Conservation (phyloP, 2,797 vertebrate species). For the Tenualosa thibaudeaui region DNA sequence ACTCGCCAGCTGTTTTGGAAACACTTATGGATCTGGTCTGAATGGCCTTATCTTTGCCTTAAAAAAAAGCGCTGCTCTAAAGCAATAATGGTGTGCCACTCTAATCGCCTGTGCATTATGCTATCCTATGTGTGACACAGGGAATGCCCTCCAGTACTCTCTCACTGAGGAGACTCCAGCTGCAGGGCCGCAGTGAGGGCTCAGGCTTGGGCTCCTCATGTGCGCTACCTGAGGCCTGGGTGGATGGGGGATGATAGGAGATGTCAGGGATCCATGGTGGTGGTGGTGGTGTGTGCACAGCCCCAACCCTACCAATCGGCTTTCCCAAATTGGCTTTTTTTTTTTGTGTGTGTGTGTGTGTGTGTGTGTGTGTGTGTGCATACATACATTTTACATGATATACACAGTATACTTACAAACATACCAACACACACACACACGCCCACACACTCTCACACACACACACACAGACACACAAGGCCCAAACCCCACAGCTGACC, state of each 20-base stretch:
- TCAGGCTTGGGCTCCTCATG: background rate
- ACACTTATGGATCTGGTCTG: background rate
- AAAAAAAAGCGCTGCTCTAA: background rate
- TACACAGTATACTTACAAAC: background rate
- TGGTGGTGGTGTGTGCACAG: background rate
- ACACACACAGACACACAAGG: background rate
- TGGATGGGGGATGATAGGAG: background rate
- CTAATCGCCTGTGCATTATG: background rate
- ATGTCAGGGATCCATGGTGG: background rate
- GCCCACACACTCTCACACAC: background rate
- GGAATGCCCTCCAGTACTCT: background rate
- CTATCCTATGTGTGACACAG: background rate
- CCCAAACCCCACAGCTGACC: conserved; percentile 18
- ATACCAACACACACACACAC: background rate
- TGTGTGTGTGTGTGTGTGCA: background rate
- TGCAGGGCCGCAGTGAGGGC: background rate
- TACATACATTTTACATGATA: too few species aligned
- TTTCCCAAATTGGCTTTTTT: background rate
- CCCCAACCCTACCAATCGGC: background rate
- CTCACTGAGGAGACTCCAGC: background rate
- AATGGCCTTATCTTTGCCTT: background rate
- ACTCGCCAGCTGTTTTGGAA: background rate
- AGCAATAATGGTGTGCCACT: background rate
- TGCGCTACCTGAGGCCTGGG: background rate
- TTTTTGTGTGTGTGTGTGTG: background rate